A percentile compares a stretch with the other conserved stretches of the same genome.
Evolutionary conservation across 2,888 invertebrate genomes (phyloP).

Genomic region (Nycteola revayana): DNA sequence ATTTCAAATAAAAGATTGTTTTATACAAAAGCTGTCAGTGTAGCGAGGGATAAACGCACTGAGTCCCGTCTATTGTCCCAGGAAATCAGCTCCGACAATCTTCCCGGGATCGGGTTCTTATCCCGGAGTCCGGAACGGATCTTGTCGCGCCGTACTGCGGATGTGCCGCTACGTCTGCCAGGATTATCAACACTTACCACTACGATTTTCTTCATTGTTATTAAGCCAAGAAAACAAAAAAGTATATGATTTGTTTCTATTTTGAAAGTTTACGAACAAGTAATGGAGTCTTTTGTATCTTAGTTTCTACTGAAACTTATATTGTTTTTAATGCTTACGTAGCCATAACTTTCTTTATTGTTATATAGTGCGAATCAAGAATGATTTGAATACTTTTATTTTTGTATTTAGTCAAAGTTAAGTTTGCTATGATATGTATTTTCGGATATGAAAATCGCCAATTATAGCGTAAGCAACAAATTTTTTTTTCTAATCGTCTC

Average conservation of each 20-base stretch:
- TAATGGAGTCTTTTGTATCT: too few species aligned
- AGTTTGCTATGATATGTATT: too few species aligned
- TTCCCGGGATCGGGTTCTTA: conserved; percentile 57
- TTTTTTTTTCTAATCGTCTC: too few species aligned
- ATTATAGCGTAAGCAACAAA: too few species aligned
- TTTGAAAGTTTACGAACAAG: conserved; percentile 26
- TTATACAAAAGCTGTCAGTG: conserved; percentile 58
- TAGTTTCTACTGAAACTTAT: too few species aligned
- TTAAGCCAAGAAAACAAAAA: conserved; percentile 37
- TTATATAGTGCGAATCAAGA: too few species aligned
- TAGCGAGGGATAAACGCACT: conserved; percentile 49
- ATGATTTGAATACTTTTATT: too few species aligned
- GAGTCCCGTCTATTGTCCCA: conserved; percentile 56
- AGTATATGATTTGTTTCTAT: conserved; percentile 17
- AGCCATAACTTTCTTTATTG: too few species aligned
- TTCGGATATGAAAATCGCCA: too few species aligned
- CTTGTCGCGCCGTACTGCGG: conserved; percentile 52
- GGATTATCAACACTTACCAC: conserved; percentile 62
- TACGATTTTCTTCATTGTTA: conserved; percentile 53
- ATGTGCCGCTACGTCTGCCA: conserved; percentile 61
- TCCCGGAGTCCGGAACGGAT: conserved; percentile 53
- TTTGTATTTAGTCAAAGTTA: too few species aligned
- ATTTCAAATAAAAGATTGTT: conserved; percentile 21
- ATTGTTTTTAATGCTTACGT: too few species aligned
- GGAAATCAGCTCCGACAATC: conserved; percentile 67